These are phyloP conservation scores for Plagodis dolabraria DNA, from an alignment of 2,888 invertebrate species.

Conservation along the genomic window DNA sequence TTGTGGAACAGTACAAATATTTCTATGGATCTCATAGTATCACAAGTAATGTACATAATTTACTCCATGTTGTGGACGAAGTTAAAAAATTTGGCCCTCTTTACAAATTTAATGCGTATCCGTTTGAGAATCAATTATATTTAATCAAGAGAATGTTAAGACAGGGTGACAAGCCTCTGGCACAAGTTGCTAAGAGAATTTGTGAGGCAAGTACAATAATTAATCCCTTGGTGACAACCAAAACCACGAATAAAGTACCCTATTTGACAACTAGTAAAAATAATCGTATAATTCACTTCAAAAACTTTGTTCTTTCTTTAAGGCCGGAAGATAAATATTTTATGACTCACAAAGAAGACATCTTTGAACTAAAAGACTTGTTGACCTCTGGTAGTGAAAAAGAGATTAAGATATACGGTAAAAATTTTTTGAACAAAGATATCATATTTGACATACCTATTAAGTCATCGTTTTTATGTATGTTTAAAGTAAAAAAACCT, in stretches of 20 bases:
- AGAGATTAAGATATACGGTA: constrained; percentile 3
- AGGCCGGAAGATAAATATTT: constrained; percentile 20
- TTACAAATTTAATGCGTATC: constrained; percentile 14
- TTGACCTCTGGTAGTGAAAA: too few species aligned
- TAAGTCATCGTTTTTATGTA: constrained; percentile 24
- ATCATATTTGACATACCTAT: constrained; percentile 6
- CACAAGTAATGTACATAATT: constrained; percentile 17
- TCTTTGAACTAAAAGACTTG: constrained; percentile 14
- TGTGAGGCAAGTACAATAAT: constrained; percentile 16
- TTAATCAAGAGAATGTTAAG: constrained; percentile 3
- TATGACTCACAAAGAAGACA: constrained; percentile 17
- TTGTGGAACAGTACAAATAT: constrained; percentile 13
- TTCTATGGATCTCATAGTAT: constrained; percentile 12
- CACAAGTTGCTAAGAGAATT: constrained; percentile 10
- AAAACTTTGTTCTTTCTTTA: constrained; percentile 16
- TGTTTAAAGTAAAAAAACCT: constrained; percentile 21
- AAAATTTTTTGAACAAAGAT: constrained; percentile 10
- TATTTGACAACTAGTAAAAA: constrained; percentile 8
- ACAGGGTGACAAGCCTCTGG: constrained; percentile 4
- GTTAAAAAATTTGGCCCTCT: constrained; percentile 6
- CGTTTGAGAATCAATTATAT: constrained; percentile 15
- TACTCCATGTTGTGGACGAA: constrained; percentile 4
- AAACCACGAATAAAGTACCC: constrained; percentile 4
- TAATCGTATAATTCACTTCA: constrained; percentile 12
- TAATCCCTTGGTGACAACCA: too few species aligned